Conservation (phyloP, 2,113 vertebrate species). For the Grantiella picta region DNA sequence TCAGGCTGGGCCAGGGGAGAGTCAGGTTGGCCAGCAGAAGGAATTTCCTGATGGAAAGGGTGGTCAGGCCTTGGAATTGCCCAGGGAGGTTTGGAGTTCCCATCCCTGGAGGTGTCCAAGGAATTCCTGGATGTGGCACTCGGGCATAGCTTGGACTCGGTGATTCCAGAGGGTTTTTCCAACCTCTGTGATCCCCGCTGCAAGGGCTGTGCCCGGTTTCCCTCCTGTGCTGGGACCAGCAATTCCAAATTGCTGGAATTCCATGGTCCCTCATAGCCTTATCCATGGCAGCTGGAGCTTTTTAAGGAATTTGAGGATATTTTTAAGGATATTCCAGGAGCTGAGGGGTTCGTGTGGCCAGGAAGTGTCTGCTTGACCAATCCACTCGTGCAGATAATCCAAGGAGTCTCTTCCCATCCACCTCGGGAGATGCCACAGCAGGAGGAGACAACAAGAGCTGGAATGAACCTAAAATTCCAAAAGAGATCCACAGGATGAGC, state of each 20-base stretch:
- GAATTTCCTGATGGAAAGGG: background rate
- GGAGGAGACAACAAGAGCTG: background rate
- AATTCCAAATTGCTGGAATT: too few species aligned
- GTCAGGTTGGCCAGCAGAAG: background rate
- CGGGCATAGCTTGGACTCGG: fast-evolving
- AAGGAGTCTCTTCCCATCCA: background rate
- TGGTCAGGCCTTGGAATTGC: fast-evolving
- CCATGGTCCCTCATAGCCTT: fast-evolving
- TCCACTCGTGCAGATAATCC: background rate
- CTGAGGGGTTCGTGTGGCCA: fast-evolving
- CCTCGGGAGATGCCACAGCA: background rate
- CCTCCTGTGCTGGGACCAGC: background rate
- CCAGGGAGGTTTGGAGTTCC: background rate
- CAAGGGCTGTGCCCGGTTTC: fast-evolving
- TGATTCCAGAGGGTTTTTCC: background rate
- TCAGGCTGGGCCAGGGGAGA: background rate
- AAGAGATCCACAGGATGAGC: fast-evolving
- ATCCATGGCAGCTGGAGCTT: background rate
- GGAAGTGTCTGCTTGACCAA: background rate
- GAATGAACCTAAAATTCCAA: background rate
- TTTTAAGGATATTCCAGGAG: background rate
- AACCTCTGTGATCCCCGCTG: fast-evolving
- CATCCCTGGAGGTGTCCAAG: background rate
- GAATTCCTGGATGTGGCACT: background rate
- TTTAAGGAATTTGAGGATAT: background rate